phyloP scores from a whole-genome alignment of 2,888 invertebrate species.

The Drosophila imparisetae region DNA sequence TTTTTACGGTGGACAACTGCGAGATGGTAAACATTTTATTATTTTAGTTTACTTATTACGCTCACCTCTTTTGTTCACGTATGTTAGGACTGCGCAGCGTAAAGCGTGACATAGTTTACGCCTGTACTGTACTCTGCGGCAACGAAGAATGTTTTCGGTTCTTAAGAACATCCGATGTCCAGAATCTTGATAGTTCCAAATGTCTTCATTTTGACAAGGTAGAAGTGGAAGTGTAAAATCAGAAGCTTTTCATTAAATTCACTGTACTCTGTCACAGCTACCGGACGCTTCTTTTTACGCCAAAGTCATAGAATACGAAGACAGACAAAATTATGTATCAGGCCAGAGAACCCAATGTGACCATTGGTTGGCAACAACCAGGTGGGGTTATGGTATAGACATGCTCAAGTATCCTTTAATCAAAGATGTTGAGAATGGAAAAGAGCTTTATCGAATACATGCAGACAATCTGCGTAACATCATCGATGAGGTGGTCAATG shows the following conservation, averaged over 20 bases:
- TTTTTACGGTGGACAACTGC: constrained; percentile 89
- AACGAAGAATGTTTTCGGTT: constrained; percentile 46
- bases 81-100: constrained; percentile 46
- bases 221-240: background rate
- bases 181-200: constrained; percentile 44
- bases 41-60: background rate
- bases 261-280: background rate
- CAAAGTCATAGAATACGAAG: no score
- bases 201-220: constrained; percentile 58
- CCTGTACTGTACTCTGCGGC: constrained; percentile 50
- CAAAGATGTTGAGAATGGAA: constrained; percentile 39
- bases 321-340: no score
- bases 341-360: no score
- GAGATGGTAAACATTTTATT: constrained; percentile 87
- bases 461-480: constrained; percentile 36
- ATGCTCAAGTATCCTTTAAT: background rate
- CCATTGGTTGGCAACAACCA: no score
- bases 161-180: constrained; percentile 35
- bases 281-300: background rate
- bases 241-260: rapidly evolving
- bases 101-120: constrained; percentile 53
- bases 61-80: background rate
- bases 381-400: background rate
- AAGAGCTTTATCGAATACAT: constrained; percentile 19
- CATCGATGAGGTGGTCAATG: constrained; percentile 48